phyloP scores from a whole-genome alignment of 2,888 invertebrate species.

The Mythimna ferrago region DNA sequence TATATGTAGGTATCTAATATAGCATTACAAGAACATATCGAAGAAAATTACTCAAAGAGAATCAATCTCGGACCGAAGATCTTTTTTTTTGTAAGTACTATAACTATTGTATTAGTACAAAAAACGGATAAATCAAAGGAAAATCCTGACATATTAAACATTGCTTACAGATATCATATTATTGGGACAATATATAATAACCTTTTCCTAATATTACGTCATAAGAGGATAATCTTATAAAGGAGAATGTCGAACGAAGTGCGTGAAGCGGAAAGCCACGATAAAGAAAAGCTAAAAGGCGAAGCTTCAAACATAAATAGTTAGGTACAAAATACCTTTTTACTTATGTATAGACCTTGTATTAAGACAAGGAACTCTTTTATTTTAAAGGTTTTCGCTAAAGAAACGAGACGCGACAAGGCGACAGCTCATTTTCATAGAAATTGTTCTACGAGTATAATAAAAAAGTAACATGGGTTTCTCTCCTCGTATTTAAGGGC shows the following conservation, averaged over 20 bases:
- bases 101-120: not conserved
- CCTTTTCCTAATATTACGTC: conserved; percentile 10
- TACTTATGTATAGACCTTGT: not conserved
- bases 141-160: conserved; percentile 23
- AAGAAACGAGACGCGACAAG: not conserved
- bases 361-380: not conserved
- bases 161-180: conserved; percentile 16
- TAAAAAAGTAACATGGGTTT: not conserved
- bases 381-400: not conserved
- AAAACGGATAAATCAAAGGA: not conserved
- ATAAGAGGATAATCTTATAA: conserved; percentile 17
- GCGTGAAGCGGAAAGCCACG: conserved; percentile 1
- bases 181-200: conserved; percentile 9
- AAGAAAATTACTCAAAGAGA: conserved; percentile 31
- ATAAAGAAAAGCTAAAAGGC: not conserved
- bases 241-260: conserved; percentile 16
- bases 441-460: not conserved
- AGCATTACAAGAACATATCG: conserved; percentile 47
- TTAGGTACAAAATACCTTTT: not conserved
- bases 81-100: conserved; percentile 14
- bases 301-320: not conserved
- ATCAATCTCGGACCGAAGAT: conserved; percentile 18
- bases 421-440: not conserved
- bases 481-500: not conserved
- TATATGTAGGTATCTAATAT: conserved; percentile 11